Percentiles rank a stretch among this genome's conserved stretches.
phyloP scores from a whole-genome alignment of 2,888 invertebrate genomes.

The Pediacus dermestoides region DNA sequence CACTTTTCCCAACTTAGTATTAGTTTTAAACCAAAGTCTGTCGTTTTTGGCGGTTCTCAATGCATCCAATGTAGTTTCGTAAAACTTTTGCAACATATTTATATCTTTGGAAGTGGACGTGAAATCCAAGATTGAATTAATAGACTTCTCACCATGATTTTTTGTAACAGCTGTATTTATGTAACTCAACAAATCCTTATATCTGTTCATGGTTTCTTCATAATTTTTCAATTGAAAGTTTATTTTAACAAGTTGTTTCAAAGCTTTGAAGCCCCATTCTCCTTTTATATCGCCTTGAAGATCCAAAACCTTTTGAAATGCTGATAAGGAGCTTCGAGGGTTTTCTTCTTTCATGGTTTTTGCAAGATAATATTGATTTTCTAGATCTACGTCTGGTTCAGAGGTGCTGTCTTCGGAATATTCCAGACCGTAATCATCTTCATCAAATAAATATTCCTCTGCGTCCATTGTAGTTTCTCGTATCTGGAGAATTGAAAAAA shows the following conservation, averaged over 20 bases:
- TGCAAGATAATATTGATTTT: constrained; percentile 99
- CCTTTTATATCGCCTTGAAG: constrained; percentile 95
- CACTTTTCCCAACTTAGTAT: constrained; percentile 95
- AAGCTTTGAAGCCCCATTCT: constrained; percentile 99
- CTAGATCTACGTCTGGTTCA: constrained; percentile 97
- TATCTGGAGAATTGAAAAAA: no score
- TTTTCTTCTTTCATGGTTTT: constrained; percentile 96
- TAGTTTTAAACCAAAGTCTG: constrained; percentile 98
- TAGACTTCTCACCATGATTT: constrained; percentile 98
- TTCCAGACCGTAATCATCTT: constrained; percentile 95
- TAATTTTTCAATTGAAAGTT: constrained; percentile 86
- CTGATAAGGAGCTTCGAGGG: constrained; percentile 80
- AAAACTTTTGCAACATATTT: constrained; percentile 86
- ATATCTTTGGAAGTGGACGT: constrained; percentile 94
- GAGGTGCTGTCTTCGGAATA: constrained; percentile 99
- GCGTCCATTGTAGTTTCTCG: constrained; percentile 18
- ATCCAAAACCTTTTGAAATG: constrained; percentile 95
- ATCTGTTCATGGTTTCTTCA: constrained; percentile 62
- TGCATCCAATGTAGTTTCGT: constrained; percentile 91
- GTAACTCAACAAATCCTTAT: constrained; percentile 92
- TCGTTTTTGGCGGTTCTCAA: constrained; percentile 97
- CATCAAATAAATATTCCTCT: constrained; percentile 45
- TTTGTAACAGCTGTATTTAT: constrained; percentile 98
- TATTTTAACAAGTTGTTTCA: constrained; percentile 99
- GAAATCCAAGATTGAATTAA: constrained; percentile 97